Evolutionary conservation across 2,888 invertebrate genomes (phyloP).

Genomic region (Notocelia uddmanniana): DNA sequence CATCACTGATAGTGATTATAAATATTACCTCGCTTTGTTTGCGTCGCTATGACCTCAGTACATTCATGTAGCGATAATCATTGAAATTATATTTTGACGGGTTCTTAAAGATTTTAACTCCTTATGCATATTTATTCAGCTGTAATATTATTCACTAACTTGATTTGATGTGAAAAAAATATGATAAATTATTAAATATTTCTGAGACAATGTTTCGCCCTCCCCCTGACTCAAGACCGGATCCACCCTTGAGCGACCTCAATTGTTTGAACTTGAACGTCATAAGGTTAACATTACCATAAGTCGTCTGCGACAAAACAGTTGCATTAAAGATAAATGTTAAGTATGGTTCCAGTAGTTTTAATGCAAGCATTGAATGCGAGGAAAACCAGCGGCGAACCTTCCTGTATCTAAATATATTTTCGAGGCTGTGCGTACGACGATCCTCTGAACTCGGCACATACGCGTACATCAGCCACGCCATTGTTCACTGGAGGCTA

Average conservation of each 20-base stretch:
- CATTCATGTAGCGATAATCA: conserved; percentile 23
- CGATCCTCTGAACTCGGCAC: conserved; percentile 40
- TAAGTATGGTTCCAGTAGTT: conserved; percentile 6
- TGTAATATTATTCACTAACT: neutral
- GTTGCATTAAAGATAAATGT: conserved; percentile 36
- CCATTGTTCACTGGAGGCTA: conserved; percentile 40
- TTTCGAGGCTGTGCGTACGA: conserved; percentile 50
- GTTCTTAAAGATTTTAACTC: conserved; percentile 8
- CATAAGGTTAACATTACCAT: conserved; percentile 31
- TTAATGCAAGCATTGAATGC: conserved; percentile 40
- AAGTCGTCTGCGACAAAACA: conserved; percentile 19
- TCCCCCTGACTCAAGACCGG: neutral
- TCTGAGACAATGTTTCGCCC: conserved; percentile 1
- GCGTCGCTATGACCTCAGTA: conserved; percentile 33
- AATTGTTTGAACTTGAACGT: conserved; percentile 1
- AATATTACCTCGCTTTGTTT: conserved; percentile 41
- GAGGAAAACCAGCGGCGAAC: conserved; percentile 50
- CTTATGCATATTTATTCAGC: neutral
- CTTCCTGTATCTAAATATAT: conserved; percentile 51
- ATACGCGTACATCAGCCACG: conserved; percentile 20
- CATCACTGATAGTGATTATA: conserved; percentile 42
- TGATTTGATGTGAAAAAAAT: neutral
- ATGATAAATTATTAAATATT: conserved; percentile 13
- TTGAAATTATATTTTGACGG: conserved; percentile 25
- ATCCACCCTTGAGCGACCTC: conserved; percentile 22